Evolutionary conservation across 2,113 vertebrate genomes (phyloP), one percentile per base, ranked within the genome.

Genomic region (Malurus cyaneus): DNA sequence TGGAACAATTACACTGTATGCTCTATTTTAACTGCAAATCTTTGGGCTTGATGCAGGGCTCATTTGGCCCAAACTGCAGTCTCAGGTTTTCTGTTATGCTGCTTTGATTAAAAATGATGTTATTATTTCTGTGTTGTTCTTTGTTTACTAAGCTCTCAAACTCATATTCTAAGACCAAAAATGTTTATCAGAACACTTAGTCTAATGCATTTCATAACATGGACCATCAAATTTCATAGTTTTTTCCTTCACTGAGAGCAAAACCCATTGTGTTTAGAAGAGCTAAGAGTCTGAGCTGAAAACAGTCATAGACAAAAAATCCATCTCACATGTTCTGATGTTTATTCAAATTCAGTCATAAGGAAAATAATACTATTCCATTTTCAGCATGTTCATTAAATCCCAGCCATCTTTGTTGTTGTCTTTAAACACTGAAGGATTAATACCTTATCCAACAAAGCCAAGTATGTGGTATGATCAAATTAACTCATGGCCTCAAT

Each of bases 1-100:
- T 4, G 4, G 10, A 16, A 52, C 1, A 0, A 12, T 80, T 66
- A 49, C 20, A n/a, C 41, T 21, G 17, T 18, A 16, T 25, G 20
- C 4, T 70, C 12, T 34, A 78, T 54, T 34, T 82, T 74, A 79
- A 64, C 21, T 31, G 29, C 18, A 79, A 52, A 7, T 36, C 31
- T 42, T 49, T 69, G 31, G 31, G 61, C 6, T 59, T 66, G 11
- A 47, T 53, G 11, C 7, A 42, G 25, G 15, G 16, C 42, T 92
- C 81, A 23, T 52, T 70, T 13, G 44, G 46, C 31, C 26, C 0
- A 0, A 74, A 29, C 26, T 44, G 26, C 25, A 87, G 44, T 25
- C 25, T 29, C 5, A 39, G 21, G 25, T 41, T 85, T 8, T 49
- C 18, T 62, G 2, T 67, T 80, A 52, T 9, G 9, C 11, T 70